Base-by-base conservation (phyloP, 1,140 invertebrate species). In the Phymastichus coffea region DNA sequence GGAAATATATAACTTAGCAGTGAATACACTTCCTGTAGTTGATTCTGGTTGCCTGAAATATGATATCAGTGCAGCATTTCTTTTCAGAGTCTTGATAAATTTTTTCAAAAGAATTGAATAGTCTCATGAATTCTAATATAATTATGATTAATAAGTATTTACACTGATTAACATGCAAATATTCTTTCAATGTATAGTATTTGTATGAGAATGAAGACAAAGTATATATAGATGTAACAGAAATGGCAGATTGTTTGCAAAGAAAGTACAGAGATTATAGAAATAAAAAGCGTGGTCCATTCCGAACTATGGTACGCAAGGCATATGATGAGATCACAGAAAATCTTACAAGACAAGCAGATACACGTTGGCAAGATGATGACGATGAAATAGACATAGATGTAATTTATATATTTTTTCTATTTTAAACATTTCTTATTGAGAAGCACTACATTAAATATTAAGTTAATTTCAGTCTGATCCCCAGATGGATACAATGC, bases 211-310 rank as follows among this genome's bases (percentile, higher is more conserved):
- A 88, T 76, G 85, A 87, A 61, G 84, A 87, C 63, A 85, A 87
- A 70, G 84, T 85, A 2, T 88, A 85, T 65, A 83, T 90, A 52
- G 86, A 90, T 82, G 84, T 89, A 26, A 84, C 85, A 65, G 84
- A 86, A 70, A 89, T 91, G 87, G 86, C 87, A 64, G 85, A 86
- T 70, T 80, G 83, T 64, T 80, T 91, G 26, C 86, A 87, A 79
- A 84, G 81, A 68, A 83, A 83, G 65, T 89, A 87, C 74, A 81
- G 83, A 17, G 88, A 91, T 65, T 91, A 91, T 75, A 81, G 80
- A 46, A 83, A 82, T 68, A 87, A 84, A 67, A 89, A 88, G 73
- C 81, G 85, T 46, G 81, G 74, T 44, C 82, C 86, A 22, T 91
- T 91, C 72, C 83, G 83, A 69, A 77, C 81, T 55, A 77, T 85